These are phyloP conservation scores for Nothura maculosa DNA, from an alignment of 2,797 vertebrate genomes.

Conservation along the genomic window DNA sequence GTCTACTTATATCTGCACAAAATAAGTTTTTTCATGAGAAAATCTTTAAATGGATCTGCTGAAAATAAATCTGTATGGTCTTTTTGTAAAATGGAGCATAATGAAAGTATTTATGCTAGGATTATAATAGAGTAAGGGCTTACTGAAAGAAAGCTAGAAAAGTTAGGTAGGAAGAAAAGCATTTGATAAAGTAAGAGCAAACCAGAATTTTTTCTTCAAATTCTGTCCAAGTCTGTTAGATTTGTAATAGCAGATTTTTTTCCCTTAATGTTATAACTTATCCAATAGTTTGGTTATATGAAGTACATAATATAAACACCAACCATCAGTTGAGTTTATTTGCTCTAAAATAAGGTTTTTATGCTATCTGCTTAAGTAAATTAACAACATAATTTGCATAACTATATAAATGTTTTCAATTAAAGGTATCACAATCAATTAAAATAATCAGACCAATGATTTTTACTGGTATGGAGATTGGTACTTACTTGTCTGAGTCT, in stretches of 20 bases:
- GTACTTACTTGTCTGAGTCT: slow-evolving; percentile 78
- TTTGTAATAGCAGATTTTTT: not conserved
- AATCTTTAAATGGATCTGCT: not conserved
- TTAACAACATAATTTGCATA: not conserved
- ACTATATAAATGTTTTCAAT: slow-evolving; percentile 39
- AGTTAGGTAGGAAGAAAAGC: not conserved
- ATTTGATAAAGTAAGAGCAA: not conserved
- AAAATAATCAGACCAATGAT: slow-evolving; percentile 78
- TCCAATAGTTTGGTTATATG: not conserved
- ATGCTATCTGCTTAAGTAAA: not conserved
- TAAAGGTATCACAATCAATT: slow-evolving; percentile 84
- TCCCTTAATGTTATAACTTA: not conserved
- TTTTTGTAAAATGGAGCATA: not conserved
- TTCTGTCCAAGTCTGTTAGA: not conserved
- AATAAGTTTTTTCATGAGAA: not conserved
- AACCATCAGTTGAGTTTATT: not conserved
- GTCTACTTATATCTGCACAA: not conserved
- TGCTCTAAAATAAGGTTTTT: not conserved
- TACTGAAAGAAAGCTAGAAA: not conserved
- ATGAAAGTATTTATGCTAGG: not conserved
- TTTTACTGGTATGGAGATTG: slow-evolving; percentile 75
- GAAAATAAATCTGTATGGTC: not conserved
- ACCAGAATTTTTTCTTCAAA: not conserved
- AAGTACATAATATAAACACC: not conserved
- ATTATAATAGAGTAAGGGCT: not conserved